A percentile compares a stretch with the other conserved stretches of the same genome.
These are phyloP conservation scores for Abrostola triplasia DNA, from an alignment of 2,888 invertebrate species.

Conservation along the genomic window DNA sequence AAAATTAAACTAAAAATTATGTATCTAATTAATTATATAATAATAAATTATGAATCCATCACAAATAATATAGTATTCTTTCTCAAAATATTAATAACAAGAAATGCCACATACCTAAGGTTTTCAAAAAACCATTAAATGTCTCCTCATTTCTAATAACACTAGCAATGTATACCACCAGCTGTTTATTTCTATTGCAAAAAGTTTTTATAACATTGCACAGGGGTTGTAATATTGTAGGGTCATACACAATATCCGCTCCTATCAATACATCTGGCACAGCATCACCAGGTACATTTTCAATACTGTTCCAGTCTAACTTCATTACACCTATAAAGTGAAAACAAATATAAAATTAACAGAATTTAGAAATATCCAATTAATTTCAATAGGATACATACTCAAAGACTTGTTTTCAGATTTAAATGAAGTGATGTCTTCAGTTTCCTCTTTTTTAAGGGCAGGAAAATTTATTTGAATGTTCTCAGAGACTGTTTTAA, in stretches of 20 bases:
- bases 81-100: background rate
- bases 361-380: no score
- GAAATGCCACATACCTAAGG: slow-evolving; percentile 82
- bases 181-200: slow-evolving; percentile 65
- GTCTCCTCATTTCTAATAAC: slow-evolving; percentile 90
- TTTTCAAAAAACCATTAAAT: slow-evolving; percentile 86
- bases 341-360: background rate
- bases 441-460: slow-evolving; percentile 34
- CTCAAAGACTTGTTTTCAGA: slow-evolving; percentile 59
- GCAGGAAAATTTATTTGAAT: slow-evolving; percentile 88
- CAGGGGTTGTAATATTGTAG: slow-evolving; percentile 72
- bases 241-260: slow-evolving; percentile 84
- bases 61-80: background rate
- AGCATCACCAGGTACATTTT: slow-evolving; percentile 58
- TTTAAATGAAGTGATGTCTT: slow-evolving; percentile 51
- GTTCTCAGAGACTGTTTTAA: slow-evolving; percentile 90
- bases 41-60: background rate
- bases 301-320: slow-evolving; percentile 76
- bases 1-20: no score
- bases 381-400: no score
- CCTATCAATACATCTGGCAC: slow-evolving; percentile 80
- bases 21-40: slow-evolving; percentile 5
- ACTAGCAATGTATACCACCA: slow-evolving; percentile 76
- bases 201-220: slow-evolving; percentile 71
- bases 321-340: slow-evolving; percentile 68